Base-by-base conservation (phyloP, 2,797 vertebrate species). In the Balearica regulorum region DNA sequence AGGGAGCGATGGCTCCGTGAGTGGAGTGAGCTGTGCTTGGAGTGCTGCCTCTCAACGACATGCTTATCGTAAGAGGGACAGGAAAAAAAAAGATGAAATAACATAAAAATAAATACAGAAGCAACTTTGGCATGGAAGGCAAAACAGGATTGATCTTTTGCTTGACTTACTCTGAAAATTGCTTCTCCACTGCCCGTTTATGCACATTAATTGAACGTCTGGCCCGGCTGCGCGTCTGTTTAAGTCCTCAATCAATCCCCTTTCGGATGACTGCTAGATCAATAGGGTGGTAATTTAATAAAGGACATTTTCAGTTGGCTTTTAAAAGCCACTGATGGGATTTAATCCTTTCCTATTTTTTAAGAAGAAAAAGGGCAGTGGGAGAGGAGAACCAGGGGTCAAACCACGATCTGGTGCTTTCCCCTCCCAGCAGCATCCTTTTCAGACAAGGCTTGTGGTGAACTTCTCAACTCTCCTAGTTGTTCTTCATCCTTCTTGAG, bases 241-340 rank as follows among this genome's bases (percentile, higher is more conserved):
- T 97, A 97, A 97, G 94, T 81, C 94, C 94, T 91, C 96, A 94
- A 92, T 97, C 96, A 96, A 96, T 94, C 94, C 73, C 60, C 90
- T 83, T 90, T 85, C 13, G 48, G 87, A 92, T 72, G 76, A 72
- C 87, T 91, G 86, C 11, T 71, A 64, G 92, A 97, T 97, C 97
- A 96, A 96, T 97, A 95, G 86, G 77, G 78, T 73, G 92, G 95
- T 96, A 95, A 97, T 97, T 96, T 91, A 97, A 97, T 97, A 97
- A 97, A 94, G 89, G 86, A 90, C 86, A 87, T 87, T 94, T 97
- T 78, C 78, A 79, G 78, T 43, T 72, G 76, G 54, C 49, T 97
- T 90, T 91, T 81, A 37, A 84, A 90, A 94, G 79, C 87, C 79
- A 78, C 51, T 48, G 82, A 71, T 1, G n/a, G 46, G 93, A 60